Conservation (phyloP, 2,113 vertebrate genomes). For the Neofelis nebulosa region DNA sequence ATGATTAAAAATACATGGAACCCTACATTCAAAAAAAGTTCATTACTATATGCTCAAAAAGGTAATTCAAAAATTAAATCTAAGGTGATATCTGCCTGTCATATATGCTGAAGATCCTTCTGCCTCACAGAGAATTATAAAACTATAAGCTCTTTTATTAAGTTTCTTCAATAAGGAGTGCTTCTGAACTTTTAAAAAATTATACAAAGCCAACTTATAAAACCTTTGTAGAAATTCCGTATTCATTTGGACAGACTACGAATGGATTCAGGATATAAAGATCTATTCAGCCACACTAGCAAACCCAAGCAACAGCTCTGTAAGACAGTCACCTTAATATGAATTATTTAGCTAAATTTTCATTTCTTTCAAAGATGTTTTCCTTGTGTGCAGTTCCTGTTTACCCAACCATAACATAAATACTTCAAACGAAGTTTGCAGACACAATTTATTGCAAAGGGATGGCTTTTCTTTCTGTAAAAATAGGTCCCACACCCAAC, state of each 20-base stretch:
- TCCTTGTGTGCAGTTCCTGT: neutral
- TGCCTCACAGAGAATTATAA: neutral
- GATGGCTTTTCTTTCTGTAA: neutral
- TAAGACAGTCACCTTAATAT: slow-evolving; percentile 29
- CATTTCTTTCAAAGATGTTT: slow-evolving; percentile 35
- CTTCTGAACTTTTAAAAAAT: slow-evolving; percentile 50
- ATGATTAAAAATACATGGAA: neutral
- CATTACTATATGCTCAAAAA: neutral
- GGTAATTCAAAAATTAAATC: neutral
- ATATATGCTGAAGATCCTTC: neutral
- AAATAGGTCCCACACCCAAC: neutral
- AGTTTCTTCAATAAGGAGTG: neutral
- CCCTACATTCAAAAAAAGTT: neutral
- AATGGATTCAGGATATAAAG: slow-evolving; percentile 19
- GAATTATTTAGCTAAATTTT: slow-evolving; percentile 57
- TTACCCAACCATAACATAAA: slow-evolving; percentile 33
- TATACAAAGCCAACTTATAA: neutral
- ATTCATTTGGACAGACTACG: slow-evolving; percentile 49
- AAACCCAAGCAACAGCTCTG: slow-evolving; percentile 1
- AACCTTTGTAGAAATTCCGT: neutral
- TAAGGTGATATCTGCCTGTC: neutral
- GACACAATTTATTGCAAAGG: neutral
- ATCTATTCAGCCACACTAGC: neutral
- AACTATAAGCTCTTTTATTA: neutral
- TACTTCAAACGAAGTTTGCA: slow-evolving; percentile 15